Evolutionary conservation across 2,113 vertebrate species (phyloP), one percentile per base, ranked within the genome.

Genomic region (Nyctibius bracteatus): DNA sequence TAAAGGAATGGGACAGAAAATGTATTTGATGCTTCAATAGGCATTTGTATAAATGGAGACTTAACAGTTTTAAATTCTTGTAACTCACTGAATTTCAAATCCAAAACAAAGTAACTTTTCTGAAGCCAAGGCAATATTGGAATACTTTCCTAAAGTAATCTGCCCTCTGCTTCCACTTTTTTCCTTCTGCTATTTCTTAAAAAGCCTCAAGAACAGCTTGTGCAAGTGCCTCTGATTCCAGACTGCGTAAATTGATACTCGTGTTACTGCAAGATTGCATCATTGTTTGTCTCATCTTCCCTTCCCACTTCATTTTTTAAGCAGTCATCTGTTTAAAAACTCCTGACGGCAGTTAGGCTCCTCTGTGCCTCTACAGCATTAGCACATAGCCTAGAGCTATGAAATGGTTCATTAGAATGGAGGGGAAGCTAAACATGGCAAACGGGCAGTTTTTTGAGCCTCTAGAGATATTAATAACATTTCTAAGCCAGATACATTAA

Each of bases 371-470:
- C 39, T 67, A 59, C 65, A 91, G 51, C 59, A 90, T 47, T 25
- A 94, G 33, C 65, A 84, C 57, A 71, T 35, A 84, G 89, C 89
- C 94, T 52, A 47, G 35, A 88, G 96, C 96, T 91, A 81, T 6
- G 30, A 72, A 94, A 59, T 35, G 43, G 55, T 82, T 92, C 5
- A 5, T 83, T 57, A 55, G 52, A 92, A 89, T 3, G 5, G 57
- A 86, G 44, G 35, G 55, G 44, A 94, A 75, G 44, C 47, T 67
- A 75, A 89, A 67, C 68, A 57, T 35, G 52, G 65, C 47, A 94
- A 87, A 94, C n/a, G 3, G 67, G 79, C 49, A 86, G 9, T 35
- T 81, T 81, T 89, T 81, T 39, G n/a, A 92, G 54, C 46, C 16
- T 78, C 21, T 35, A 12, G 63, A 86, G 30, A 67, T 51, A 83